Evolutionary conservation across 1,140 invertebrate genomes (phyloP).

Genomic region (Augochlora pura): DNA sequence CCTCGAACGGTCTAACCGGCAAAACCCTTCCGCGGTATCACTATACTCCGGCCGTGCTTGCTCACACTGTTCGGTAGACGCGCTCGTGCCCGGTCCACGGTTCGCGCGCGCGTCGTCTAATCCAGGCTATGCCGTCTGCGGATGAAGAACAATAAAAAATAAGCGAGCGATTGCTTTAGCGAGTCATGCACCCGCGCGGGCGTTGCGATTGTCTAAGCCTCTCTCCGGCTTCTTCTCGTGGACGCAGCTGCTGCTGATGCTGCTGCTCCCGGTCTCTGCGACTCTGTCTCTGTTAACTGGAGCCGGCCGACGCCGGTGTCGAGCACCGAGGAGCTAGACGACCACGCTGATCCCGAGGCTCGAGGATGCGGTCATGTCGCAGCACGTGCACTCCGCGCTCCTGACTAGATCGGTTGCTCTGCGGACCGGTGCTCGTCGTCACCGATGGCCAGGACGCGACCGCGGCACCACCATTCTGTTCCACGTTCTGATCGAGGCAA

Average conservation of each 20-base stretch:
- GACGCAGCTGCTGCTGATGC: background rate
- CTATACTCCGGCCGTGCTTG: too few species aligned
- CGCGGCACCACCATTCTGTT: slow-evolving; percentile 44
- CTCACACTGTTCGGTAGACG: too few species aligned
- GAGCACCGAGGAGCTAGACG: background rate
- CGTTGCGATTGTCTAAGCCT: slow-evolving; percentile 34
- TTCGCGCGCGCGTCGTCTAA: too few species aligned
- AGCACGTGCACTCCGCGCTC: slow-evolving; percentile 52
- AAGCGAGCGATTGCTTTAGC: slow-evolving; percentile 69
- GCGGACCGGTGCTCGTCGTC: slow-evolving; percentile 50
- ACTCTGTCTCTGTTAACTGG: slow-evolving; percentile 49
- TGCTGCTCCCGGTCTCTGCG: too few species aligned
- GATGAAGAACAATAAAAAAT: slow-evolving; percentile 74
- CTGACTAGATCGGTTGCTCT: slow-evolving; percentile 1
- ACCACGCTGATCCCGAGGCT: background rate
- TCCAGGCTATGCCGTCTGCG: slow-evolving; percentile 47
- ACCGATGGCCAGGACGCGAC: slow-evolving; percentile 36
- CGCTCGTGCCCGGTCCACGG: too few species aligned
- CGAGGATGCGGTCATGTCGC: background rate
- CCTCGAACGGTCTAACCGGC: background rate
- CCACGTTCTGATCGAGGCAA: slow-evolving; percentile 13
- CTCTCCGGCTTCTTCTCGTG: background rate
- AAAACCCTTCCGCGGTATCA: too few species aligned
- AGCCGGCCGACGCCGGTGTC: background rate
- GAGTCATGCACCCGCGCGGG: slow-evolving; percentile 47